Evolutionary conservation across 2,113 vertebrate species (phyloP).

Genomic region (Takifugu flavidus): DNA sequence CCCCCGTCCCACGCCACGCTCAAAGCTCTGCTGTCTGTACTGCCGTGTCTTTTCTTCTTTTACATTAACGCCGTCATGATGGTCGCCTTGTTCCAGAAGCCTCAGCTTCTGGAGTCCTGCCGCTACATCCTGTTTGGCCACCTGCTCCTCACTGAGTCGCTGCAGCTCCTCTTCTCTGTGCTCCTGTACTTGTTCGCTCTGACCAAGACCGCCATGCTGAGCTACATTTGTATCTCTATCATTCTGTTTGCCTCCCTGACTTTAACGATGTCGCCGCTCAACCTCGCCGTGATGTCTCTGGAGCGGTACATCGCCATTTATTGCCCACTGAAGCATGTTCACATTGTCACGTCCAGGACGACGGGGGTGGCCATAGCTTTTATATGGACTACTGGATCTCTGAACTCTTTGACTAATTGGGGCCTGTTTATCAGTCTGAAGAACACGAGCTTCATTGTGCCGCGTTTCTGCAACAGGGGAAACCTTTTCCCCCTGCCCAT

Average conservation of each 20-base stretch:
- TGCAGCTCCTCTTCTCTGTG: slow-evolving; percentile 37
- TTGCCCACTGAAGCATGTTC: slow-evolving; percentile 55
- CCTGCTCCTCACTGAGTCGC: slow-evolving; percentile 52
- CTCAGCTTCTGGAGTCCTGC: slow-evolving; percentile 43
- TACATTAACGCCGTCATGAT: slow-evolving; percentile 60
- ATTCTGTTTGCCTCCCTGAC: background rate
- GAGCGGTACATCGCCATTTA: slow-evolving; percentile 67
- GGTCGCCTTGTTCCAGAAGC: slow-evolving; percentile 48
- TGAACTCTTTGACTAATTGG: slow-evolving; percentile 38
- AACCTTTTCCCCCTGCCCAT: slow-evolving; percentile 6
- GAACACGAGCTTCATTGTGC: background rate
- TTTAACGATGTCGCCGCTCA: slow-evolving; percentile 46
- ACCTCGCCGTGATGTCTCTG: slow-evolving; percentile 61
- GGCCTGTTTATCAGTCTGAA: slow-evolving; percentile 25
- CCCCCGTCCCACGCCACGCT: background rate
- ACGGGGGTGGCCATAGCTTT: slow-evolving; percentile 25
- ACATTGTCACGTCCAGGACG: slow-evolving; percentile 22
- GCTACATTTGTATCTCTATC: slow-evolving; percentile 32
- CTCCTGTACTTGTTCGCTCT: slow-evolving; percentile 46
- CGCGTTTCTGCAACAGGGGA: slow-evolving; percentile 5
- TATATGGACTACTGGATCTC: slow-evolving; percentile 42
- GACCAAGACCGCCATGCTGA: slow-evolving; percentile 28
- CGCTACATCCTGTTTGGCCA: slow-evolving; percentile 63
- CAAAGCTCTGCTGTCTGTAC: slow-evolving; percentile 30
- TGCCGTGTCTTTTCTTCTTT: slow-evolving; percentile 54